phyloP scores from a whole-genome alignment of 2,797 vertebrate genomes.

The Sebastes taczanowskii region DNA sequence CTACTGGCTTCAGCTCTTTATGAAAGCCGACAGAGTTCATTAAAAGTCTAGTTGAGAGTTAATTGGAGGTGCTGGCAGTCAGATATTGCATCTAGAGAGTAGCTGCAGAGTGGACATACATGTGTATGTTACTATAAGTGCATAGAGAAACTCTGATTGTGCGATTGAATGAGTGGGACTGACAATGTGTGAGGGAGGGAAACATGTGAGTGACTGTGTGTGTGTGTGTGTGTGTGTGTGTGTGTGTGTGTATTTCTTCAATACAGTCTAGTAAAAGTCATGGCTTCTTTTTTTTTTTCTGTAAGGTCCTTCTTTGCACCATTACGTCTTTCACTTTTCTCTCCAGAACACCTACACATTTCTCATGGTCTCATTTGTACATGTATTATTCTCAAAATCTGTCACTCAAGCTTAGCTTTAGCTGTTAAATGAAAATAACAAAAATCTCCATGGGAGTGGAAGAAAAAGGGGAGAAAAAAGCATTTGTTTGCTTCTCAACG shows the following conservation, averaged over 20 bases:
- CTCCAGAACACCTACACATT: too few species aligned
- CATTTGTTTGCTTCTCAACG: not conserved
- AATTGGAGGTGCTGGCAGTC: slow-evolving; percentile 46
- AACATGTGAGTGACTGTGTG: not conserved
- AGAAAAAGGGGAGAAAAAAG: not conserved
- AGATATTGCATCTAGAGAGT: slow-evolving; percentile 5
- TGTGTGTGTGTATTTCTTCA: not conserved
- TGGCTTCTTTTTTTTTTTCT: not conserved
- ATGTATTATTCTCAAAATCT: not conserved
- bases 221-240: too few species aligned
- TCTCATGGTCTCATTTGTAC: not conserved
- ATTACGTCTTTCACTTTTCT: not conserved
- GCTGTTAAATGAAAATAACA: not conserved
- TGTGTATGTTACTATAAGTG: not conserved
- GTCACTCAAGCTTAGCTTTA: too few species aligned
- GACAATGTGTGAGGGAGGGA: not conserved
- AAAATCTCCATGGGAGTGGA: not conserved
- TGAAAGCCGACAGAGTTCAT: slow-evolving; percentile 59
- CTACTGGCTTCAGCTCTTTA: slow-evolving; percentile 31
- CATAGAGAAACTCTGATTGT: not conserved
- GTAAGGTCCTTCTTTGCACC: not conserved
- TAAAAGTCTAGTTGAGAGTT: slow-evolving; percentile 52
- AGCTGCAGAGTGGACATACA: not conserved
- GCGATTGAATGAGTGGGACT: not conserved
- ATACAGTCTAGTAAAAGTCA: not conserved